Evolutionary conservation across 1,140 invertebrate species (phyloP).

Genomic region (Metaphire vulgaris): DNA sequence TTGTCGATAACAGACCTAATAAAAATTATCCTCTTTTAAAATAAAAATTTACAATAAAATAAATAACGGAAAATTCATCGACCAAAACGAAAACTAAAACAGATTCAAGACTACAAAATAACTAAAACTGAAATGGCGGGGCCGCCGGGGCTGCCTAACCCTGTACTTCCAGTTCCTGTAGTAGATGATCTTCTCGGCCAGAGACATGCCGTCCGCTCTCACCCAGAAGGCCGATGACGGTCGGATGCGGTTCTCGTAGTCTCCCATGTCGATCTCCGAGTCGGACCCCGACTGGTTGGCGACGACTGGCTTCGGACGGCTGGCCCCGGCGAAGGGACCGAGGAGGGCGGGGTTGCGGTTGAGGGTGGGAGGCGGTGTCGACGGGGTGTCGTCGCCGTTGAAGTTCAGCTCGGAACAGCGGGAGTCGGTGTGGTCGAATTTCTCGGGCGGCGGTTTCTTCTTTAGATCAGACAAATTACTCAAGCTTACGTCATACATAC

Average conservation of each 20-base stretch:
- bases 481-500: too few species aligned
- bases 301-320: background rate
- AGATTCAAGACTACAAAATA: too few species aligned
- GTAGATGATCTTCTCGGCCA: slow-evolving; percentile 21
- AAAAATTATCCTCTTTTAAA: too few species aligned
- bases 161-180: slow-evolving; percentile 10
- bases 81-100: too few species aligned
- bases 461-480: too few species aligned
- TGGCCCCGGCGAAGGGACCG: background rate
- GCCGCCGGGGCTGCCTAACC: too few species aligned
- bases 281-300: background rate
- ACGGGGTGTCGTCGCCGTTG: background rate
- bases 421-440: too few species aligned
- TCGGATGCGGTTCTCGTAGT: slow-evolving; percentile 19
- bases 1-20: too few species aligned
- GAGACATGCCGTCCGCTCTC: background rate
- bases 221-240: slow-evolving; percentile 9
- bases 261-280: slow-evolving; percentile 16
- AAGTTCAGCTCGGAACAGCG: background rate
- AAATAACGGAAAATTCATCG: too few species aligned
- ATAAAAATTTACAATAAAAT: too few species aligned
- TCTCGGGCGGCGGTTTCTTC: too few species aligned
- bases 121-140: too few species aligned
- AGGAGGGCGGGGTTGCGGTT: background rate
- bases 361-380: background rate